Conservation (phyloP, 92 coral and sea anemone species). For the Plumapathes pennacea region DNA sequence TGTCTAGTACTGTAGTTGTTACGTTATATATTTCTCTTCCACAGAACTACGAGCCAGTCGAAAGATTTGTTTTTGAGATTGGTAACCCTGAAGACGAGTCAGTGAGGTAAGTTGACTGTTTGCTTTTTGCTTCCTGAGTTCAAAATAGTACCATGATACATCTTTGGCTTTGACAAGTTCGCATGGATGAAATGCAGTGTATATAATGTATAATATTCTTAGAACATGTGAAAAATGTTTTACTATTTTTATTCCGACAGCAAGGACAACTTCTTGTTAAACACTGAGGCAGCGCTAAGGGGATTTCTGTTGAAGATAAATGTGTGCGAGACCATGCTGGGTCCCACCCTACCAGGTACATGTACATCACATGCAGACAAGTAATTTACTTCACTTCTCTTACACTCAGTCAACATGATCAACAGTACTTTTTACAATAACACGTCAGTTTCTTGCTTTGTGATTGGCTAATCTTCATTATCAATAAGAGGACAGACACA, state of each 20-base stretch:
- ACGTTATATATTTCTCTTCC: neutral
- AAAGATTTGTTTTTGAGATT: constrained; percentile 87
- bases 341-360: constrained; percentile 84
- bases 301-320: constrained; percentile 85
- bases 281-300: constrained; percentile 82
- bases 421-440: neutral
- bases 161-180: neutral
- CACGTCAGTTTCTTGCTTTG: neutral
- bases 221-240: too few species aligned
- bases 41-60: constrained; percentile 69
- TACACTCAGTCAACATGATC: neutral
- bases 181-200: too few species aligned
- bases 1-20: too few species aligned
- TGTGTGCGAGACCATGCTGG: constrained; percentile 78
- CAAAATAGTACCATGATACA: neutral
- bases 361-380: neutral
- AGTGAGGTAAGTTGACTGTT: constrained; percentile 45
- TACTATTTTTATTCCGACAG: constrained; percentile 18
- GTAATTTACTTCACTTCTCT: too few species aligned
- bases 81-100: constrained; percentile 37
- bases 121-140: neutral
- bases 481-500: neutral
- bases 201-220: too few species aligned
- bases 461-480: neutral
- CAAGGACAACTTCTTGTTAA: constrained; percentile 67